Evolutionary conservation across 2,888 invertebrate species (phyloP), one percentile per base, ranked within the genome.

Genomic region (Apamea sordens): DNA sequence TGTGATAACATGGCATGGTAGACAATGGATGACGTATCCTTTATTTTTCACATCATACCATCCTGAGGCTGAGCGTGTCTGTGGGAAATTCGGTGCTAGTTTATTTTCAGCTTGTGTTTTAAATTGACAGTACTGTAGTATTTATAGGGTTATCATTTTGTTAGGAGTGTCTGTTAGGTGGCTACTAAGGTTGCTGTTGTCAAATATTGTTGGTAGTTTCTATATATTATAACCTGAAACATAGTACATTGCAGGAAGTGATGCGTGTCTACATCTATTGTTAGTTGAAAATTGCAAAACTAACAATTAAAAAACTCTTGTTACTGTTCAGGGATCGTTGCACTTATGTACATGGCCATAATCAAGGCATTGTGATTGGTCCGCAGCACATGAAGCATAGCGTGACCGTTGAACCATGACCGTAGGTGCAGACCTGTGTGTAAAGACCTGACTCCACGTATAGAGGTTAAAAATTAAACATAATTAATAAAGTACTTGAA

Each of bases 11-110:
- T 85, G 36, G 36, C 87, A 80, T 87, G 28, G 15, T 50, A 86
- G 87, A 90, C 89, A 88, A 85, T 85, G 59, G 71, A 78, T 88
- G 89, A 84, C 87, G 84, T 88, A 82, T 82, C 80, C 63, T 79
- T 84, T 78, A 81, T 75, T 78, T 90, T 86, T 44, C 64, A 79
- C 77, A 41, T 83, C 67, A 76, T 44, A 21, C 3, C 13, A 64
- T 79, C 76, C 77, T 76, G 61, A 76, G 65, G 41, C 18, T 74
- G 56, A 56, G 50, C 73, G 41, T 61, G 67, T 77, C 56, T 63
- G 65, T 77, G 63, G 56, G 59, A 77, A 72, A 67, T 71, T 76
- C 24, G 5, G 21, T 44, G 21, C 44, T 44, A 56, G 64, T 80
- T 67, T 15, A 75, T 80, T 71, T 76, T 56, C 24, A 7, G 15